Evolutionary conservation across 2,797 vertebrate species (phyloP), one percentile per base, ranked within the genome.

Genomic region (Karalla daura): DNA sequence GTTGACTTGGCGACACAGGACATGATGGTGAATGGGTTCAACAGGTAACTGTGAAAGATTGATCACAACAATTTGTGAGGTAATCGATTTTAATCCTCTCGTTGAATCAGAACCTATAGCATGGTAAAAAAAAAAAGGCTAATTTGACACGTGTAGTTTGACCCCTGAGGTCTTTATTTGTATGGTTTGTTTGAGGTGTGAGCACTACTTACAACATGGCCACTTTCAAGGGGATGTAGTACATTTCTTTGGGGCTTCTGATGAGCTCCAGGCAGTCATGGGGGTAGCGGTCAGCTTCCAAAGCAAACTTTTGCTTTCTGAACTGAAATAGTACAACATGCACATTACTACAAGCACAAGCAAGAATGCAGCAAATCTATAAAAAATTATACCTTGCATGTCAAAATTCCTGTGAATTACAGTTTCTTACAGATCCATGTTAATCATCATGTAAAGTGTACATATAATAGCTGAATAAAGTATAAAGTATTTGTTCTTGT

Each of bases 1-100:
- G 98, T 99, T 1, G 97, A 98, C 91, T 98, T 98, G 71, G 98
- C 98, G 27, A 99, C 95, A 62, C 98, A 99, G 74, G 96, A 98
- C 75, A 98, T 91, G 89, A 99, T 91, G 51, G 95, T 97, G 88
- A 98, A 99, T 7, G 97, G 98, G 91, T 98, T 99, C 87, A 99
- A 80, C 78, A 99, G 91, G 74, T 99, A 99, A 89, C 97, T 99
- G 90, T 15, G 51, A 0, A 10, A 63, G 6, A 55, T n/a, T n/a
- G n/a, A n/a, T n/a, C n/a, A 15, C 23, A 18, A 2, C 1, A 23
- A 7, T n/a, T 2, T 7, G 20, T 3, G 58, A 20, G 6, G 12
- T 32, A n/a, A n/a, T n/a, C n/a, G n/a, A n/a, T n/a, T n/a, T n/a
- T n/a, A n/a, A n/a, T n/a, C n/a, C n/a, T n/a, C n/a, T n/a, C n/a